Conservation (phyloP, 2,888 invertebrate species). For the Xylophagus ater region DNA sequence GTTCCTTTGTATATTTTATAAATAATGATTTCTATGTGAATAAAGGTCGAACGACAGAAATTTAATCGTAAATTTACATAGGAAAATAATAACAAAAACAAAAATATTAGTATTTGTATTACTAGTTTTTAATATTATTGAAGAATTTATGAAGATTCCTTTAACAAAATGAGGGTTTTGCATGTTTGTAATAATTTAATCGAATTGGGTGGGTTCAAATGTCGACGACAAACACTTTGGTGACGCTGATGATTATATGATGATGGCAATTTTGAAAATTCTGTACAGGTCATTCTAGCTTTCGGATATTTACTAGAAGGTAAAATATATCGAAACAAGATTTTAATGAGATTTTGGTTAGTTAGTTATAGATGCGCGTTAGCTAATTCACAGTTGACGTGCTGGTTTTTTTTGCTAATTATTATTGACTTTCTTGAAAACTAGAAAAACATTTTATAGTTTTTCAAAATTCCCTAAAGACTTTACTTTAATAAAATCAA, state of each 20-base stretch:
- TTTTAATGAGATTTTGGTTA: conserved; percentile 10
- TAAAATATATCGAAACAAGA: background rate
- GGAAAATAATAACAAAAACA: too few species aligned
- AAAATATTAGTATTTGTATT: too few species aligned
- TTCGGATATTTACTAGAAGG: background rate
- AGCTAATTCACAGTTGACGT: conserved; percentile 10
- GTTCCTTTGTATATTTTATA: too few species aligned
- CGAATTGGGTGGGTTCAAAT: conserved; percentile 1
- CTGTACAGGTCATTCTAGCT: conserved; percentile 2
- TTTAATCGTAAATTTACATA: too few species aligned
- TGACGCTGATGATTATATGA: too few species aligned
- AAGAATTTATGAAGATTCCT: conserved; percentile 1
- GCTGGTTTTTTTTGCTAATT: conserved; percentile 2
- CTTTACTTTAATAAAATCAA: too few species aligned
- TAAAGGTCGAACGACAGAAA: too few species aligned
- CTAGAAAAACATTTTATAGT: too few species aligned
- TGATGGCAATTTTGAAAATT: conserved; percentile 3
- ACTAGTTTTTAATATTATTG: too few species aligned
- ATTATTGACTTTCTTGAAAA: conserved; percentile 6
- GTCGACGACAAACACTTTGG: too few species aligned
- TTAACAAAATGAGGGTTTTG: conserved; percentile 9
- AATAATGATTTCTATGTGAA: too few species aligned
- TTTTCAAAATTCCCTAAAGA: too few species aligned
- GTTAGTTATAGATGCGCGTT: conserved; percentile 8
- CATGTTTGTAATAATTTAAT: conserved; percentile 8